Base-by-base conservation (phyloP, 2,113 vertebrate genomes). In the Hystrix brachyura region DNA sequence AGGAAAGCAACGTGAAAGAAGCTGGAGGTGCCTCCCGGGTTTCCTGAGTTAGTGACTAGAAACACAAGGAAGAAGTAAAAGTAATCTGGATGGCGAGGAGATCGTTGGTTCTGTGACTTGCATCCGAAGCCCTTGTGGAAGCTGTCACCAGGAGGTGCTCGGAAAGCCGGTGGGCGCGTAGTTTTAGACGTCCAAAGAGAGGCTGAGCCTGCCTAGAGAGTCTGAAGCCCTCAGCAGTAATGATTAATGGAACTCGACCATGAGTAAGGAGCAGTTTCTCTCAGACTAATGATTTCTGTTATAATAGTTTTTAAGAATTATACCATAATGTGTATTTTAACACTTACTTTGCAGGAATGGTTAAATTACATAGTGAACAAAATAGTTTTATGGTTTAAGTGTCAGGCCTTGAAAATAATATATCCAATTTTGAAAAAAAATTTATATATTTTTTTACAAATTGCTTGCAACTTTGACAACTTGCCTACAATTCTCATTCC, bases 401-500 rank as follows among this genome's bases (percentile, higher is more conserved):
- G 53, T 94, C 57, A 78, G 46, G 71, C 25, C 67, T 95, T 94
- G 94, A 97, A 95, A 96, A 92, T 96, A 87, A 95, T 84, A 51
- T 74, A 72, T 91, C 79, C n/a, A 71, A 29, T 94, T 97, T 95
- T 90, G 96, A 96, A 88, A 32, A 64, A 32, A 78, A 1, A 48
- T 76, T 29, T 27, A 3, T 76, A 48, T 76, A 29, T 27, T 21
- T 71, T 90, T 76, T 87, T 90, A 53, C 64, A 97, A 96, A 98
- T 97, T 95, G 96, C 95, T 96, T 95, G 81, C 65, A 97, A 95
- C 87, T 87, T 96, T 97, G 96, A 97, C 90, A 97, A 95, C 85
- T 94, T 96, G 85, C 94, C 84, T 96, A 29, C 15, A 64, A 90
- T 93, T 94, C 87, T 95, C 84, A 94, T 97, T 96, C 87, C 94